Percentiles rank a stretch among this genome's conserved stretches.
Conservation (phyloP, 2,797 vertebrate genomes). For the Parotocinclus haroldoi region DNA sequence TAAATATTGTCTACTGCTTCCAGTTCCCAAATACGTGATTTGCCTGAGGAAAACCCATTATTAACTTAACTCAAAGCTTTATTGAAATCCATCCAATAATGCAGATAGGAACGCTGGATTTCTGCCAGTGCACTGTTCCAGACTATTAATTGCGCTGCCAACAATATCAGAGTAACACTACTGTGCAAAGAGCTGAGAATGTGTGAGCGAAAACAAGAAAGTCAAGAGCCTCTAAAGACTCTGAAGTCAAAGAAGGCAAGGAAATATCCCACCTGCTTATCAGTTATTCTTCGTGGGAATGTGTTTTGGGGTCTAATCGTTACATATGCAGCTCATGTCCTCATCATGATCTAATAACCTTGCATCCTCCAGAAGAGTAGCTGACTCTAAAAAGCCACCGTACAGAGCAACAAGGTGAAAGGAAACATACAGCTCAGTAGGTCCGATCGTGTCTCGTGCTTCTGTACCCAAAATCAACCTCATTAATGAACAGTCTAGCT, state of each 20-base stretch:
- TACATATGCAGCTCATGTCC: slow-evolving; percentile 29
- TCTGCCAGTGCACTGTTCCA: slow-evolving; percentile 5
- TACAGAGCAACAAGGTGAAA: slow-evolving; percentile 29
- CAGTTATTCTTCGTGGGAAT: not conserved
- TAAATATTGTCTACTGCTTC: slow-evolving; percentile 12
- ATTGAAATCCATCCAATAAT: slow-evolving; percentile 12
- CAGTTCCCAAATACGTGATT: slow-evolving; percentile 11
- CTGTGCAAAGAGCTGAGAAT: slow-evolving; percentile 4
- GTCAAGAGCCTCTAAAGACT: slow-evolving; percentile 12
- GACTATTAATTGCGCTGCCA: not conserved
- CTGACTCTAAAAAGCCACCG: slow-evolving; percentile 32
- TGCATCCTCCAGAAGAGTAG: slow-evolving; percentile 9
- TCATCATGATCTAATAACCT: slow-evolving; percentile 29
- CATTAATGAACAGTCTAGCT: slow-evolving; percentile 37
- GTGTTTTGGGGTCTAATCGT: slow-evolving; percentile 18
- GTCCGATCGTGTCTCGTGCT: slow-evolving; percentile 34
- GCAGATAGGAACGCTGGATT: slow-evolving; percentile 22
- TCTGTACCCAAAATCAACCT: slow-evolving; percentile 23
- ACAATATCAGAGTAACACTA: slow-evolving; percentile 2
- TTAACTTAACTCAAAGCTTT: slow-evolving; percentile 12
- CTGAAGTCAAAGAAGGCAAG: slow-evolving; percentile 31
- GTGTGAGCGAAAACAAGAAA: slow-evolving; percentile 4
- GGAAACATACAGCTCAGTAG: slow-evolving; percentile 11
- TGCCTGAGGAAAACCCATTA: slow-evolving; percentile 18
- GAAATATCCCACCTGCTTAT: slow-evolving; percentile 30